Percentiles rank a stretch among this genome's conserved stretches.
Conservation (phyloP, 2,888 invertebrate species). For the Penaeus monodon region DNA sequence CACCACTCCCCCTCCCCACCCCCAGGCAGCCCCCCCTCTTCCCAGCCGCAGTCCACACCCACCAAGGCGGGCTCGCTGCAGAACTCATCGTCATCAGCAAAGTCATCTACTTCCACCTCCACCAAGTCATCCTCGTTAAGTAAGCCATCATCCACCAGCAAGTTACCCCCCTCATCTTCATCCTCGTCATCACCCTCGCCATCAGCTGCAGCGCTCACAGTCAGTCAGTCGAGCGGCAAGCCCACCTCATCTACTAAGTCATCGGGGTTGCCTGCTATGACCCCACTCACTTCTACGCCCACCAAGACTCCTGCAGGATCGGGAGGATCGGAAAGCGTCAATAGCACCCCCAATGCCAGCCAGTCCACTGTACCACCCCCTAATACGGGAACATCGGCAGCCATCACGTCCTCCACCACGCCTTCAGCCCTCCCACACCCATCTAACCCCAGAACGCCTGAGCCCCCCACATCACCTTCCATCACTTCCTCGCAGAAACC, state of each 20-base stretch:
- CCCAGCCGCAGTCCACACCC: slow-evolving; percentile 27
- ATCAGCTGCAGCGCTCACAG: slow-evolving; percentile 8
- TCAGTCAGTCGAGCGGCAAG: slow-evolving; percentile 18
- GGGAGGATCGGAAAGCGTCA: slow-evolving; percentile 6
- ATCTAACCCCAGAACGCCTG: not conserved
- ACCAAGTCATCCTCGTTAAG: not conserved
- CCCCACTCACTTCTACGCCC: slow-evolving; percentile 10
- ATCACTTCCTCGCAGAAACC: slow-evolving; percentile 6
- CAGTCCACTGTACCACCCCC: not conserved
- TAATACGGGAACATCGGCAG: not conserved
- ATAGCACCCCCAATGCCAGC: slow-evolving; percentile 10
- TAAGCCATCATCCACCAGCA: slow-evolving; percentile 3
- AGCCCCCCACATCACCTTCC: slow-evolving; percentile 19
- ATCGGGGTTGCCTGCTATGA: slow-evolving; percentile 3
- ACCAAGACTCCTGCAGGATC: slow-evolving; percentile 39
- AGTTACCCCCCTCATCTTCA: slow-evolving; percentile 26
- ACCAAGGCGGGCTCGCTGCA: not conserved
- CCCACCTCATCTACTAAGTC: slow-evolving; percentile 37
- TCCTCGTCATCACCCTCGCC: slow-evolving; percentile 16
- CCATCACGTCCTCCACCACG: slow-evolving; percentile 22
- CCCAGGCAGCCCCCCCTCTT: slow-evolving; percentile 24
- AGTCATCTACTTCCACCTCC: slow-evolving; percentile 1
- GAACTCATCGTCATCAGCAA: slow-evolving; percentile 27
- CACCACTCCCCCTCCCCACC: slow-evolving; percentile 49
- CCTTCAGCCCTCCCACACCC: slow-evolving; percentile 23